Evolutionary conservation across 2,113 vertebrate genomes (phyloP), one percentile per base, ranked within the genome.

Genomic region (Tympanuchus pallidicinctus): DNA sequence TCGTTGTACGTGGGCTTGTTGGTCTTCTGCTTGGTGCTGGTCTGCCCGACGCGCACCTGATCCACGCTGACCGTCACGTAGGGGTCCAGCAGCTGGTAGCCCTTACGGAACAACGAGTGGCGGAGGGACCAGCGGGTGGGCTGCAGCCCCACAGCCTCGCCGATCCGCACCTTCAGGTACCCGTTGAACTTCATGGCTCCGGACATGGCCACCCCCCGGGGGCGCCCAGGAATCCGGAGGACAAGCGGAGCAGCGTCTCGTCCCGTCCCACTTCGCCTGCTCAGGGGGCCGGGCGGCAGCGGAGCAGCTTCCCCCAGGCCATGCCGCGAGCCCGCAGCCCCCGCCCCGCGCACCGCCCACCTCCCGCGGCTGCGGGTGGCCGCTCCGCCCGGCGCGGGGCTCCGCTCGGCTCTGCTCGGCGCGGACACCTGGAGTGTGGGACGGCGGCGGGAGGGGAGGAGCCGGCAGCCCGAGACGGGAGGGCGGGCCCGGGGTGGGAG

Each of bases 11-110:
- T 99, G 78, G 99, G 99, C 50, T 96, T 98, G 98, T 99, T 99
- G 94, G 99, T 99, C 95, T 99, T 99, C 97, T 99, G 99, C 90
- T 99, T 99, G 94, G 98, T 98, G 97, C 98, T 98, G 19, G 99
- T 99, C 92, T 99, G 99, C 61, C 99, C 99, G 8, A 99, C 98
- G 22, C 99, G 98, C 82, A 95, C 96, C 93, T 99, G 98, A 96
- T 99, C 99, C 97, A 99, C 99, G 92, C 99, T 99, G 88, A 99
- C 97, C 19, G 99, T 98, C 54, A 99, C 98, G 96, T 99, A 99
- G 10, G 99, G 99, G 93, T 99, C 99, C 97, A 99, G 92, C 5
- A 97, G 85, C 57, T 97, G 92, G 73, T 98, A 93, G 80, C 99
- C 99, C 95, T 98, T 98, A 95, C 99, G 99, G 94, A 99, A 98